Evolutionary conservation across 1,140 invertebrate species (phyloP).

Genomic region (Bactericera cockerelli): DNA sequence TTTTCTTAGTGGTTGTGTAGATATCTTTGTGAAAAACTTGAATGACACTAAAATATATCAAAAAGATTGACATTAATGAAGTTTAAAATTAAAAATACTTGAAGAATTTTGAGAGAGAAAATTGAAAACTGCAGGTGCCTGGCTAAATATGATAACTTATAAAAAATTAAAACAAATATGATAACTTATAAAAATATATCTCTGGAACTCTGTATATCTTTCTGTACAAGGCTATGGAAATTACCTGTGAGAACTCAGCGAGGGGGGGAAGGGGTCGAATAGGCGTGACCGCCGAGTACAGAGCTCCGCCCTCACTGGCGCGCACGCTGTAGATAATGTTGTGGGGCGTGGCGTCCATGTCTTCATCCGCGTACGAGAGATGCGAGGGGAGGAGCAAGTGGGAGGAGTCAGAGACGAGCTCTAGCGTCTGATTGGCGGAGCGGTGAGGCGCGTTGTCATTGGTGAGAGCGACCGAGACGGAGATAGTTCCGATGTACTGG

Average conservation of each 20-base stretch:
- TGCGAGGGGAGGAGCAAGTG: conserved; percentile 25
- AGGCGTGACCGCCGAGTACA: conserved; percentile 45
- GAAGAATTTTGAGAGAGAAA: too few relatives aligned
- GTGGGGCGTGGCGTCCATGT: conserved; percentile 59
- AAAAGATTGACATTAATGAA: too few relatives aligned
- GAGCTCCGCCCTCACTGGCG: conserved; percentile 58
- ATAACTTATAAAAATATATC: too few relatives aligned
- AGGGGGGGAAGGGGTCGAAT: conserved; percentile 37
- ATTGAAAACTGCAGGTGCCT: too few relatives aligned
- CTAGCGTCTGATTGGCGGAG: conserved; percentile 53
- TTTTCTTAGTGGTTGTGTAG: too few relatives aligned
- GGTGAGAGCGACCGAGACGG: conserved; percentile 60
- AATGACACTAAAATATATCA: too few relatives aligned
- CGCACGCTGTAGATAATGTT: conserved; percentile 64
- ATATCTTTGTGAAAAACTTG: too few relatives aligned
- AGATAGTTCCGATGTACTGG: conserved; percentile 62
- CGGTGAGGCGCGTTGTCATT: conserved; percentile 81
- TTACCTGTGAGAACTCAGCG: conserved; percentile 56
- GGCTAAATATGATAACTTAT: too few relatives aligned
- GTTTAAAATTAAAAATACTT: too few relatives aligned
- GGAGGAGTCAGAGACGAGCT: conserved; percentile 55
- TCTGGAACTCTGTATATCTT: too few relatives aligned
- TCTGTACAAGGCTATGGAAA: too few relatives aligned
- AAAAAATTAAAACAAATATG: too few relatives aligned
- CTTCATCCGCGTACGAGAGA: conserved; percentile 62